A percentile compares a stretch with the other conserved stretches of the same genome.
Conservation (phyloP, 2,888 invertebrate species). For the Antheraea yamamai region DNA sequence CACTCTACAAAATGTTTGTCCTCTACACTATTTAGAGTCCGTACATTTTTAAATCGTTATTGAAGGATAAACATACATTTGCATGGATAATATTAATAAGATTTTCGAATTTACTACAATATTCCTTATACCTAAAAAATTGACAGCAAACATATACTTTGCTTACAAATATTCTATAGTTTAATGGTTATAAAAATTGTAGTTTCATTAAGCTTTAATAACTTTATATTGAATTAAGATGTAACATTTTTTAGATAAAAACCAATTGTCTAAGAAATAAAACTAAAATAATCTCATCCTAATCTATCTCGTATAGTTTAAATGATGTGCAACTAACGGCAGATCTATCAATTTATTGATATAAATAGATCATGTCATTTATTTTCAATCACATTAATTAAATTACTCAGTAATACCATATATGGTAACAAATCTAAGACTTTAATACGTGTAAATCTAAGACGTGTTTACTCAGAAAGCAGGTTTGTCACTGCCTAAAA, state of each 20-base stretch:
- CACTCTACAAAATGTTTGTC: neutral
- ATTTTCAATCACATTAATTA: neutral
- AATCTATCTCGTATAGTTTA: too few relatives aligned
- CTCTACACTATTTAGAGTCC: neutral
- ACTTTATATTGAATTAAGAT: too few relatives aligned
- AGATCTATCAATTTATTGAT: neutral
- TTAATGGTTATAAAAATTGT: too few relatives aligned
- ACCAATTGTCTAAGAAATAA: too few relatives aligned
- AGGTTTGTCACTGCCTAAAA: conserved; percentile 14
- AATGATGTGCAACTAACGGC: too few relatives aligned
- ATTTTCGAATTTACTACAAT: neutral
- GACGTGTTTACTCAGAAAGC: conserved; percentile 3
- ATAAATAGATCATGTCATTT: neutral
- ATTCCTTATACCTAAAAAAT: neutral
- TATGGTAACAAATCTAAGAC: neutral
- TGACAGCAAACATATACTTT: too few relatives aligned
- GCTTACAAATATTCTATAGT: too few relatives aligned
- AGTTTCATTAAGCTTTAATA: too few relatives aligned
- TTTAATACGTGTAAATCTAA: neutral
- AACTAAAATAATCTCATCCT: too few relatives aligned
- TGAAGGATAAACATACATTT: neutral
- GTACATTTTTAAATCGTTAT: too few relatives aligned
- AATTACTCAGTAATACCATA: neutral
- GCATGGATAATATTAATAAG: too few relatives aligned
- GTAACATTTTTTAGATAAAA: too few relatives aligned